Conservation (phyloP, 2,797 vertebrate species). For the Scomberomorus guttatus region DNA sequence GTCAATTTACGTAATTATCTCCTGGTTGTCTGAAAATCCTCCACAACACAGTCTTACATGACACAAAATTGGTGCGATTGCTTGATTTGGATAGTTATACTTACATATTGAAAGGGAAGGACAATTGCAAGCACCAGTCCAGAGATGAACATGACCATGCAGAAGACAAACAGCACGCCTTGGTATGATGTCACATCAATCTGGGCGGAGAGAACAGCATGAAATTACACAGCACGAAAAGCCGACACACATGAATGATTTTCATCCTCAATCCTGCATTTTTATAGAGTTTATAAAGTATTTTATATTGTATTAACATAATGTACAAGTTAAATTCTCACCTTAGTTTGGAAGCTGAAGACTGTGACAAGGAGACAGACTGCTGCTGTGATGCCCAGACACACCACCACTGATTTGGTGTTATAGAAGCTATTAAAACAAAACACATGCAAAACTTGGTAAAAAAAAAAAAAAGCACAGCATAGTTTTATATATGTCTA, state of each 20-base stretch:
- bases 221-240: conserved; percentile 1
- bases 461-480: not conserved
- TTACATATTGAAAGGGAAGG: conserved; percentile 92
- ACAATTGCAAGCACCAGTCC: conserved; percentile 89
- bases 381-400: conserved; percentile 91
- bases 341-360: conserved; percentile 96
- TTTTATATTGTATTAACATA: not conserved
- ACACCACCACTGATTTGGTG: conserved; percentile 93
- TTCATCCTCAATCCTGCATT: not conserved
- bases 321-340: conserved; percentile 65
- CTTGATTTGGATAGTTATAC: conserved; percentile 58
- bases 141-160: conserved; percentile 91
- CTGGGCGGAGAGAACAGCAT: conserved; percentile 73
- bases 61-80: not conserved
- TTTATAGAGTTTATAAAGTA: too few relatives aligned
- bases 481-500: not conserved
- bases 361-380: conserved; percentile 92
- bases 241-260: not conserved
- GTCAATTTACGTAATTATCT: not conserved
- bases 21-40: not conserved
- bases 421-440: conserved; percentile 90
- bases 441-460: not conserved
- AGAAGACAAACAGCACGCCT: conserved; percentile 90
- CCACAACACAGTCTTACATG: not conserved
- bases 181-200: conserved; percentile 94